Evolutionary conservation across 2,888 invertebrate genomes (phyloP), one percentile per base, ranked within the genome.

Genomic region (Lasioglossum oenotherae): DNA sequence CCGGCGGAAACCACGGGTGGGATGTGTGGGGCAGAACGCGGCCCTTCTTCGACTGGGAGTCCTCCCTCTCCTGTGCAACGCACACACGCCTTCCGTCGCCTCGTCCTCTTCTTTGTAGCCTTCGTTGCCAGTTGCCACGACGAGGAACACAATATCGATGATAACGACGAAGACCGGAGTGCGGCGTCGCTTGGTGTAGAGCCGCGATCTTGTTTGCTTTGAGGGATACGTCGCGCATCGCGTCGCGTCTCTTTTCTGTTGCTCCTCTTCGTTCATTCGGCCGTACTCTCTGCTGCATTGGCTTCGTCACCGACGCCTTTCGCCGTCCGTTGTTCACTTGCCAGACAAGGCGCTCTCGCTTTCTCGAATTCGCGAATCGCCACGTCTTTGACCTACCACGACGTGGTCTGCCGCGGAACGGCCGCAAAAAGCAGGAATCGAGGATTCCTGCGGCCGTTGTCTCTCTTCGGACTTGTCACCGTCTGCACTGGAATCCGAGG

Each of bases 1-100:
- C 94, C 95, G 95, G 93, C 94, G 95, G 95, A 95, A 95, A 95
- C 94, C 93, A 94, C 93, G 94, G 94, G 94, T 94, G 94, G 93
- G 94, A 94, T 93, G 93, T 91, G 92, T 90, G 91, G 86, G 88
- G 91, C 91, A 91, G 91, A 91, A 91, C 90, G 31, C 31, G 91
- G 93, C 89, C 91, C 89, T 91, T 89, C 91, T 91, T 90, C 89
- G 82, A 91, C 90, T 90, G 91, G 91, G 90, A 89, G 90, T 90
- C 89, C 85, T 90, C 88, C 89, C 87, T 90, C 87, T 91, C 88
- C 89, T 89, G 87, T 88, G 88, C 84, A 78, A 83, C 86, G 71
- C 87, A 76, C 88, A 76, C 88, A 83, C 87, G 90, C 89, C 86
- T 91, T 91, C 89, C 91, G 87, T 87, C 88, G 89, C 90, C 84